Evolutionary conservation across 1,140 invertebrate genomes (phyloP).

Genomic region (Phymorhynchus buccinoides): DNA sequence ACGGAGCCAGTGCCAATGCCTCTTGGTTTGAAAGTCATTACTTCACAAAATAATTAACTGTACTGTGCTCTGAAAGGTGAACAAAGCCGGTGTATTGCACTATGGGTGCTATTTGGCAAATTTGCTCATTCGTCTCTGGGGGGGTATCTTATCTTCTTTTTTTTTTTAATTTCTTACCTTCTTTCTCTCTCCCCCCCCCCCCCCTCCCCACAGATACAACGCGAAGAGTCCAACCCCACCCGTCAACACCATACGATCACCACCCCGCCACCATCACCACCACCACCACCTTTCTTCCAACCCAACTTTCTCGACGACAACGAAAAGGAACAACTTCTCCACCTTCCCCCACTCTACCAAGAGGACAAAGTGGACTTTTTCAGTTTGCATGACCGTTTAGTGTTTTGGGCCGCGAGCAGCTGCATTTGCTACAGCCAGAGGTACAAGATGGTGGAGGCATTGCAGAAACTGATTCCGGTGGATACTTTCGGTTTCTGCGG

Average conservation of each 20-base stretch:
- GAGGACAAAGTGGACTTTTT: neutral
- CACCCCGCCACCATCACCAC: neutral
- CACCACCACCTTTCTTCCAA: neutral
- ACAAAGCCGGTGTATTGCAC: too few species aligned
- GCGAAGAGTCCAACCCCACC: neutral
- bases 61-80: too few species aligned
- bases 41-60: too few species aligned
- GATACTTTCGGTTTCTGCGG: conserved; percentile 42
- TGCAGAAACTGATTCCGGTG: conserved; percentile 27
- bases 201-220: neutral
- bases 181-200: too few species aligned
- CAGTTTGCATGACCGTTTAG: conserved; percentile 17
- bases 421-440: conserved; percentile 6
- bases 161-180: too few species aligned
- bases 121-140: too few species aligned
- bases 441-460: neutral
- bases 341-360: neutral
- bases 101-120: too few species aligned
- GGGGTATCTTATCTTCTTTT: too few species aligned
- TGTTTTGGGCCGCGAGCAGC: conserved; percentile 23
- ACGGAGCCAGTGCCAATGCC: too few species aligned
- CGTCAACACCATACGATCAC: neutral
- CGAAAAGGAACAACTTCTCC: too few species aligned
- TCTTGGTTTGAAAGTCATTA: too few species aligned
- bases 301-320: neutral